Conservation (phyloP, 2,888 invertebrate genomes). For the Plebejus argus region DNA sequence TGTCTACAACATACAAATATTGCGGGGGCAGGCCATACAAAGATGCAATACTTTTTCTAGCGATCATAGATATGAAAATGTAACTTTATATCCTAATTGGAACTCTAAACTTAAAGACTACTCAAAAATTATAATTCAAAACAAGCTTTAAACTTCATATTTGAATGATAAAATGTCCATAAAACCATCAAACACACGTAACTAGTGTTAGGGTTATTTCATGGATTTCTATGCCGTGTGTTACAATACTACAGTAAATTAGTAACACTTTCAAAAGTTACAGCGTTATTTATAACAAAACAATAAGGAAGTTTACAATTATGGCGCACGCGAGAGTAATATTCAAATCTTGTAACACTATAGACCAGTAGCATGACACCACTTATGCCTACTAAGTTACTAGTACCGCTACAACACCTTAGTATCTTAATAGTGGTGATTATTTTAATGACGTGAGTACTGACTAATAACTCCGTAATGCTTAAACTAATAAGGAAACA, state of each 20-base stretch:
- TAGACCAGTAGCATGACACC: neutral
- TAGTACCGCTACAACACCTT: neutral
- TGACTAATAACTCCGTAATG: conserved; percentile 20
- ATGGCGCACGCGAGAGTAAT: conserved; percentile 4
- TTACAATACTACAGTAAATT: neutral
- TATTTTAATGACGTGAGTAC: conserved; percentile 22
- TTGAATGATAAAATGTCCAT: too few species aligned
- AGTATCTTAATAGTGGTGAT: neutral
- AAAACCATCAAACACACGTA: neutral
- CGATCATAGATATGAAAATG: neutral
- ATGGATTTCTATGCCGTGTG: neutral
- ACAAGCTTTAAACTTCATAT: too few species aligned
- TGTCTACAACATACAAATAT: neutral
- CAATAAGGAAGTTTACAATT: conserved; percentile 6
- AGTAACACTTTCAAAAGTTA: conserved; percentile 4
- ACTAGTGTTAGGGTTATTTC: neutral
- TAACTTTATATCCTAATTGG: neutral
- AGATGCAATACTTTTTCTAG: neutral
- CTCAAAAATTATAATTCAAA: too few species aligned
- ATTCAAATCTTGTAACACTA: neutral
- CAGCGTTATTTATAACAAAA: neutral
- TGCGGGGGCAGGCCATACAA: neutral
- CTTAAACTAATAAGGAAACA: neutral
- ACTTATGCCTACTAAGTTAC: neutral
- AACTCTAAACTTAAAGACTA: too few species aligned